Percentiles rank a stretch among this genome's conserved stretches.
Conservation (phyloP, 2,888 invertebrate genomes). For the Pterostichus niger region DNA sequence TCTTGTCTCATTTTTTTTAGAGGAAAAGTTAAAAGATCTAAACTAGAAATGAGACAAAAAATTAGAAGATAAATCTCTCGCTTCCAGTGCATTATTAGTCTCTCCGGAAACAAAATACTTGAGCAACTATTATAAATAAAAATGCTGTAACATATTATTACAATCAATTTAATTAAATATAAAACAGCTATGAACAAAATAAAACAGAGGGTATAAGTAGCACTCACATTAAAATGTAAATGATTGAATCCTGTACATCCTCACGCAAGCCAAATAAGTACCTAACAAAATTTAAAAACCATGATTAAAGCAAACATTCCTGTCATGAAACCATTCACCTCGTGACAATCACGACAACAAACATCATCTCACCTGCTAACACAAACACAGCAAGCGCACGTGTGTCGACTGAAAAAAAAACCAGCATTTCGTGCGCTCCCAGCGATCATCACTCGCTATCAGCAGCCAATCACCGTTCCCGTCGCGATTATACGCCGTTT, state of each 20-base stretch:
- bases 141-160: slow-evolving; percentile 8
- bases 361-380: slow-evolving; percentile 24
- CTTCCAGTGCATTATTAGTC: no score
- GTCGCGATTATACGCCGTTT: slow-evolving; percentile 32
- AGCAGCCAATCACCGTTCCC: slow-evolving; percentile 36
- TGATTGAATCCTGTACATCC: slow-evolving; percentile 31
- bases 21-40: no score
- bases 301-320: slow-evolving; percentile 38
- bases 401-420: slow-evolving; percentile 10
- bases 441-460: slow-evolving; percentile 36
- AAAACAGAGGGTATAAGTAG: slow-evolving; percentile 8
- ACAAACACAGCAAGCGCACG: slow-evolving; percentile 8
- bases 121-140: not conserved
- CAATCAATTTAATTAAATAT: slow-evolving; percentile 23
- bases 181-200: slow-evolving; percentile 25
- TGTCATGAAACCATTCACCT: slow-evolving; percentile 13
- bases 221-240: slow-evolving; percentile 18
- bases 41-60: no score
- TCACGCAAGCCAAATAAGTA: slow-evolving; percentile 19
- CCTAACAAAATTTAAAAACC: slow-evolving; percentile 25
- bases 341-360: slow-evolving; percentile 15
- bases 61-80: no score
- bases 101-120: not conserved
- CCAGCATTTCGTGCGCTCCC: slow-evolving; percentile 13
- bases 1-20: no score